phyloP scores from a whole-genome alignment of 1,140 invertebrate species.

The Sinella curviseta region DNA sequence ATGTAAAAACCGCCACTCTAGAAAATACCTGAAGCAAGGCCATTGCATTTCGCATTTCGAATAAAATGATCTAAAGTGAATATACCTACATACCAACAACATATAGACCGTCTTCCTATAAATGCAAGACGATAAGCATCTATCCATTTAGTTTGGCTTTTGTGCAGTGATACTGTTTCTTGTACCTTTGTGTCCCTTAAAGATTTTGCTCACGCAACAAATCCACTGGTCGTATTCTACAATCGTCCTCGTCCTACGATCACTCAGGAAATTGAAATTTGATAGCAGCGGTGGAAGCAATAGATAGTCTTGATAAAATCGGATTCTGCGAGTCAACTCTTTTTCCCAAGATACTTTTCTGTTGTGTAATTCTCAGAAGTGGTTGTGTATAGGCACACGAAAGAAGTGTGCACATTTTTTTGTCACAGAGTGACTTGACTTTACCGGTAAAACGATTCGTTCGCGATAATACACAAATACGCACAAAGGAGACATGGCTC shows the following conservation, averaged over 20 bases:
- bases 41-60: too few species aligned
- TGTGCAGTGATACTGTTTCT: not conserved
- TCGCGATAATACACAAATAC: too few species aligned
- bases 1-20: too few species aligned
- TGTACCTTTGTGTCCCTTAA: not conserved
- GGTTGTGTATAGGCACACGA: not conserved
- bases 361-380: not conserved
- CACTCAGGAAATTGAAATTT: not conserved
- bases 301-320: not conserved
- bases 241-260: not conserved
- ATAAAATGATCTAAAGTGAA: too few species aligned
- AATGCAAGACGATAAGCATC: not conserved
- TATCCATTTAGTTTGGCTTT: not conserved
- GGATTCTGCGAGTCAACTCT: not conserved
- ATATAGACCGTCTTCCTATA: not conserved
- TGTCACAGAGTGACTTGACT: not conserved
- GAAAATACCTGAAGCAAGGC: too few species aligned
- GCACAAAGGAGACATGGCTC: not conserved
- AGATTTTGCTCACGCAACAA: not conserved
- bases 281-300: not conserved
- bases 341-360: not conserved
- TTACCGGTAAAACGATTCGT: too few species aligned
- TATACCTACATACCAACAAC: not conserved
- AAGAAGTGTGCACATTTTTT: not conserved
- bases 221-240: not conserved